Conservation (phyloP, 2,113 vertebrate genomes). For the Neomonachus schauinslandi region DNA sequence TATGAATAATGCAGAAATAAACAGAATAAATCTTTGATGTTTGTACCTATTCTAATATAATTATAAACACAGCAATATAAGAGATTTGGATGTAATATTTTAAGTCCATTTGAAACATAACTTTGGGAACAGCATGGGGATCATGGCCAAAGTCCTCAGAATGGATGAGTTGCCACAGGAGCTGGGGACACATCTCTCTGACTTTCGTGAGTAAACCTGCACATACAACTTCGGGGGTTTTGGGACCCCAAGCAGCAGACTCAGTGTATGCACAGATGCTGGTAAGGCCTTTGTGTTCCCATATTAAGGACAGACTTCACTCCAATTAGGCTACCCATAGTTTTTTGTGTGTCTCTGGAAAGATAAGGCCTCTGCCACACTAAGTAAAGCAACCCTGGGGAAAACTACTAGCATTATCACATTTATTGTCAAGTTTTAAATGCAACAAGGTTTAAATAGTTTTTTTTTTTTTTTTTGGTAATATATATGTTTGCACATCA, state of each 20-base stretch:
- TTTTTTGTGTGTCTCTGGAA: background rate
- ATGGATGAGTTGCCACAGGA: background rate
- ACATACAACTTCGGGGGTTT: rapidly evolving
- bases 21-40: background rate
- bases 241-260: background rate
- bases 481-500: background rate
- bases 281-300: background rate
- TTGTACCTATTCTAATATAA: background rate
- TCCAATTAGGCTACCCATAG: background rate
- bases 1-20: background rate
- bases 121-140: background rate
- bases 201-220: rapidly evolving
- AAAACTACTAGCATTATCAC: background rate
- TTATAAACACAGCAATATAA: background rate
- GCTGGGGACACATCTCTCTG: background rate
- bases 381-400: background rate
- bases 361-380: background rate
- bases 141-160: background rate
- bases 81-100: background rate
- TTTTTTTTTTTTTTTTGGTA: background rate
- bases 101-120: background rate
- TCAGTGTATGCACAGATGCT: background rate
- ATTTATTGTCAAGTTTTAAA: background rate
- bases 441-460: background rate
- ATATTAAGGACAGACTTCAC: background rate